phyloP scores from a whole-genome alignment of 30 jellyfish, hydroid and myxozoan species.

The Cassiopea andromeda region DNA sequence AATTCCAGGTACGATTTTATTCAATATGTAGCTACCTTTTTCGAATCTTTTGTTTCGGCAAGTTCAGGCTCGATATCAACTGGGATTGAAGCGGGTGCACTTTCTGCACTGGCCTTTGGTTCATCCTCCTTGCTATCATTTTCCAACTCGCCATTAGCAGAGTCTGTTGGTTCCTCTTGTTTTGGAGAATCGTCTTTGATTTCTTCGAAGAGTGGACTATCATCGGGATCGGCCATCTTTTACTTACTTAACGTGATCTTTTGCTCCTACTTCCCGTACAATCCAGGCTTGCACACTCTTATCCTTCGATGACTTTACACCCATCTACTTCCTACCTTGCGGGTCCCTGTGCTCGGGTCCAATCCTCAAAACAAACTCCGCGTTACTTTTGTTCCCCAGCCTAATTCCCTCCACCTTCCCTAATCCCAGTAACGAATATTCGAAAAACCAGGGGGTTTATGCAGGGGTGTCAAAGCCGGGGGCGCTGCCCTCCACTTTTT shows the following conservation, averaged over 20 bases:
- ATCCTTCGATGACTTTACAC: slow-evolving; percentile 14
- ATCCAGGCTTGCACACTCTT: neutral
- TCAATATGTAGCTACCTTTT: slow-evolving; percentile 5
- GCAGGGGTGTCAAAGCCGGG: too few relatives aligned
- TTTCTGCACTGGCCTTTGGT: slow-evolving; percentile 18
- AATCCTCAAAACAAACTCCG: neutral
- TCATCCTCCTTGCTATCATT: slow-evolving; percentile 29
- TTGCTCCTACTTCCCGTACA: neutral
- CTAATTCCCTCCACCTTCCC: neutral
- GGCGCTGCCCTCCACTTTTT: too few relatives aligned
- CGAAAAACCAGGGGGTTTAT: too few relatives aligned
- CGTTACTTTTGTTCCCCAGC: neutral
- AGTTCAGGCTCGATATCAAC: slow-evolving; percentile 29
- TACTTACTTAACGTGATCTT: neutral
- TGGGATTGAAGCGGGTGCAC: slow-evolving; percentile 63
- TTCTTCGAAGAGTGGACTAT: slow-evolving; percentile 64
- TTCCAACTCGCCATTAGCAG: slow-evolving; percentile 8
- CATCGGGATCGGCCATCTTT: slow-evolving; percentile 62
- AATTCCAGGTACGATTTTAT: too few relatives aligned
- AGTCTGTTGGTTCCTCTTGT: neutral
- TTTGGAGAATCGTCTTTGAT: slow-evolving; percentile 26
- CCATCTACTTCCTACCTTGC: neutral
- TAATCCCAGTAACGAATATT: too few relatives aligned
- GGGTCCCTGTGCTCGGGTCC: slow-evolving; percentile 27
- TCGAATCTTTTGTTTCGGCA: neutral